Base-by-base conservation (phyloP, 1,140 invertebrate species). In the Carposina sasakii region DNA sequence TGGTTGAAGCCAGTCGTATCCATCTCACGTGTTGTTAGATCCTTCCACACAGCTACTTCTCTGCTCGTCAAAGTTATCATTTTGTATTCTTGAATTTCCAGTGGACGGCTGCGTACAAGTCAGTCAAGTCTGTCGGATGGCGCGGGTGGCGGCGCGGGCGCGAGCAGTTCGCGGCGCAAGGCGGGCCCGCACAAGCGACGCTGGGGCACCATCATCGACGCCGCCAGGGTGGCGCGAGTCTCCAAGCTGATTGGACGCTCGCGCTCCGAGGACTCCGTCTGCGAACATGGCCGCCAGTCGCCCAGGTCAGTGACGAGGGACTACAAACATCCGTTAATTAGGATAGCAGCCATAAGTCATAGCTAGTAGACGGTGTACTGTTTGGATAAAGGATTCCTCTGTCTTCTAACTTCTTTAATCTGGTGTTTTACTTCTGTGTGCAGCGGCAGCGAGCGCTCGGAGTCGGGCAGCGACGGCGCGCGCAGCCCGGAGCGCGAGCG, bases 191-290 rank as follows among this genome's bases (percentile, higher is more conserved):
- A 92, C 81, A 89, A 94, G 86, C 87, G 92, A 56, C 78, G 90
- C 59, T 92, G 91, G 91, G 91, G 93, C 31, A 94, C 93, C 16
- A 83, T 95, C 19, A 94, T 95, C 57, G 93, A 95, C 70, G 93
- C 93, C 26, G 93, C 94, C n/a, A 93, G 92, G 68, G 88, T 89
- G 33, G 92, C 91, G 26, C 88, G 90, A 62, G 91, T 93, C 9
- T 91, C 91, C 2, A 88, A 90, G 47, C 87, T 94, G 51, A 92
- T 94, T 48, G 92, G 93, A 57, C 87, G 93, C 54, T 88, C 86
- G 61, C 73, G 81, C 62, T 94, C 93, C 1, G 93, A 95, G 76
- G 93, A 95, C 68, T 95, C 93, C 8, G 92, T 95, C 15, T 95
- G 93, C 76, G 91, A 92, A 61, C 89, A 89, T 52, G 76, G 81